Evolutionary conservation across 1,140 invertebrate species (phyloP).

Genomic region (Melanaphis sacchari): DNA sequence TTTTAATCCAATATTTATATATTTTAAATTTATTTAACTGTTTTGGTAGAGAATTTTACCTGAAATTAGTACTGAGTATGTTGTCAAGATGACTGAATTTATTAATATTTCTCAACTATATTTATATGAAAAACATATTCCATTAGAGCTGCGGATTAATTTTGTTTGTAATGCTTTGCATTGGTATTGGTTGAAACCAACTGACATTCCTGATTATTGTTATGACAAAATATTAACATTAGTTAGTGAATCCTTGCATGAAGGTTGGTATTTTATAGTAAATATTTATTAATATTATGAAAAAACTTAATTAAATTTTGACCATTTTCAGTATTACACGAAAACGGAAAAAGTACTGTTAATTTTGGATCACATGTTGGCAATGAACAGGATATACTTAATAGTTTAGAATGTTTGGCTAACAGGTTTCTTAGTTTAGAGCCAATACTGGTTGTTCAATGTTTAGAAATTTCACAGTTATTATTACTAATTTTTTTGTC

Average conservation of each 20-base stretch:
- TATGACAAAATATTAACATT: slow-evolving; percentile 32
- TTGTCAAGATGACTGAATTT: slow-evolving; percentile 25
- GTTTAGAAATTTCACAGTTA: slow-evolving; percentile 42
- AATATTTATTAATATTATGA: background rate
- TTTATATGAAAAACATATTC: slow-evolving; percentile 46
- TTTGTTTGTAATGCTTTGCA: slow-evolving; percentile 34
- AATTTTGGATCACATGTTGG: slow-evolving; percentile 31
- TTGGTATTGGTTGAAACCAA: slow-evolving; percentile 48
- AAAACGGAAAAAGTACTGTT: background rate
- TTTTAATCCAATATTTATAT: background rate
- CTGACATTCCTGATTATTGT: slow-evolving; percentile 29
- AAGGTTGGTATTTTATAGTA: slow-evolving; percentile 1
- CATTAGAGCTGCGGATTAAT: slow-evolving; percentile 14
- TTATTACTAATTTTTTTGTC: slow-evolving; percentile 34
- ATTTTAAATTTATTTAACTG: background rate
- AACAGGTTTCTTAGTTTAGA: slow-evolving; percentile 29
- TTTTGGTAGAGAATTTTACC: slow-evolving; percentile 27
- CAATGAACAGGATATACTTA: slow-evolving; percentile 24
- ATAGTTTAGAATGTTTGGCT: background rate
- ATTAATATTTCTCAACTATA: slow-evolving; percentile 41
- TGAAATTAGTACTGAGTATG: slow-evolving; percentile 11
- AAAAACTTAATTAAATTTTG: background rate
- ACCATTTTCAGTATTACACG: slow-evolving; percentile 36
- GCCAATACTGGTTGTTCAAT: slow-evolving; percentile 44
- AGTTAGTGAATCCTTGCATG: background rate